A percentile compares a stretch with the other conserved stretches of the same genome.
Evolutionary conservation across 2,888 invertebrate species (phyloP).

Genomic region (Rhagium mordax): DNA sequence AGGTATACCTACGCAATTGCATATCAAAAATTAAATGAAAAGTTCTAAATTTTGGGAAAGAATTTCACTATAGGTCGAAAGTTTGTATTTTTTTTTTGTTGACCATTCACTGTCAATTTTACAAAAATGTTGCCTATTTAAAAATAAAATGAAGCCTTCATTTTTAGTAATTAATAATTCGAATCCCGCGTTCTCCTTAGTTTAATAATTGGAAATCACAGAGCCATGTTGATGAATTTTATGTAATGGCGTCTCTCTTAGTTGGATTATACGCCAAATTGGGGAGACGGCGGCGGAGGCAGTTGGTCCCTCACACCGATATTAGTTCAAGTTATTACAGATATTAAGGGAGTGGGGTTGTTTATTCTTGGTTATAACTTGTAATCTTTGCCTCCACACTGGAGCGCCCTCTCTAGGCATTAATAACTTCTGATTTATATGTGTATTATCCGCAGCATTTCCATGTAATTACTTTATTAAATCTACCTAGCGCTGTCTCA

Average conservation of each 20-base stretch:
- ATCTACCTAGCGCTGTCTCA: conserved; percentile 52
- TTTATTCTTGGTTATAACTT: conserved; percentile 63
- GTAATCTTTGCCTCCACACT: conserved; percentile 58
- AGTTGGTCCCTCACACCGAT: conserved; percentile 55
- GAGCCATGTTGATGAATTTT: conserved; percentile 24
- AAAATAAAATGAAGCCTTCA: too few relatives aligned
- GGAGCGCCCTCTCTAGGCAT: conserved; percentile 58
- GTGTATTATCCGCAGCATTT: conserved; percentile 61
- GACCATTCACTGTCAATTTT: too few relatives aligned
- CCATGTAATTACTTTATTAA: conserved; percentile 63
- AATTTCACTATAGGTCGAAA: too few relatives aligned
- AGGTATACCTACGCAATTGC: too few relatives aligned
- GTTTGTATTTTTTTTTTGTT: too few relatives aligned
- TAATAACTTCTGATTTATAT: conserved; percentile 64
- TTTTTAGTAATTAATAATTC: too few relatives aligned
- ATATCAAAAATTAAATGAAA: too few relatives aligned
- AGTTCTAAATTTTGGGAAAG: too few relatives aligned
- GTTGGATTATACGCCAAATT: conserved; percentile 25
- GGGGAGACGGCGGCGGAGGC: conserved; percentile 1
- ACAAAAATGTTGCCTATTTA: too few relatives aligned
- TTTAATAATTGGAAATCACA: background rate
- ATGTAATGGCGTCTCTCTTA: conserved; percentile 20
- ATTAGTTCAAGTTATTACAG: conserved; percentile 62
- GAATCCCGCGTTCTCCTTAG: background rate
- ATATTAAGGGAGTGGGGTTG: conserved; percentile 60